Evolutionary conservation across 2,113 vertebrate species (phyloP).

Genomic region (Crotalus horridus): DNA sequence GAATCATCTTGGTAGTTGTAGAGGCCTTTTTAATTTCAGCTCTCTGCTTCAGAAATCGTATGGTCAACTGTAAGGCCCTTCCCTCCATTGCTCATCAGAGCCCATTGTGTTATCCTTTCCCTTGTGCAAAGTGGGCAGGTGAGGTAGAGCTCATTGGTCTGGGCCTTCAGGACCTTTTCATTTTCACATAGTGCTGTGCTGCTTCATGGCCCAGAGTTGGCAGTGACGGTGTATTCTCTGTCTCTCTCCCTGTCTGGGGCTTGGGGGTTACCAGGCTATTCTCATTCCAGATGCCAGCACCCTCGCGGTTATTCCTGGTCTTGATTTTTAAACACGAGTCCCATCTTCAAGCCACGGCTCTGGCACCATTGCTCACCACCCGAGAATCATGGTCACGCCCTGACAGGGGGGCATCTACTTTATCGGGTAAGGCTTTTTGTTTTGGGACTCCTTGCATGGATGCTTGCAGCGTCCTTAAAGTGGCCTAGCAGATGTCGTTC

Average conservation of each 20-base stretch:
- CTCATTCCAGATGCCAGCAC: constrained; percentile 77
- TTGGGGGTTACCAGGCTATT: constrained; percentile 78
- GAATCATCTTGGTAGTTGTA: neutral
- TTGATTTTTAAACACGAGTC: constrained; percentile 78
- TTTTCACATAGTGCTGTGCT: neutral
- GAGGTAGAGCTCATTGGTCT: neutral
- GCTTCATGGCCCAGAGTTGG: constrained; percentile 16
- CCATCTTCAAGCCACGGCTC: constrained; percentile 23
- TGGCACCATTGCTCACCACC: constrained; percentile 78
- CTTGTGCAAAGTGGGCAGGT: neutral
- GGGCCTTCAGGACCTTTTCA: neutral
- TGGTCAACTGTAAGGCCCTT: no score
- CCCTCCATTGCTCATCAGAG: neutral
- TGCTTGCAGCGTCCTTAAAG: neutral
- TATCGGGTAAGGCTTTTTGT: constrained; percentile 52
- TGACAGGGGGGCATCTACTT: constrained; percentile 22
- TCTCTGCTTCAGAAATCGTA: rapidly evolving
- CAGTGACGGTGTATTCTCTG: constrained; percentile 35
- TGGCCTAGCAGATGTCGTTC: neutral
- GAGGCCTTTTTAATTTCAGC: neutral
- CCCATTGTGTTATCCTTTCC: neutral
- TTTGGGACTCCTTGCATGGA: neutral
- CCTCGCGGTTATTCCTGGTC: constrained; percentile 72
- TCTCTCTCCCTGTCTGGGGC: constrained; percentile 43
- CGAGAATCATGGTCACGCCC: constrained; percentile 53